Evolutionary conservation across 2,797 vertebrate genomes (phyloP).

Genomic region (Thunnus albacares): DNA sequence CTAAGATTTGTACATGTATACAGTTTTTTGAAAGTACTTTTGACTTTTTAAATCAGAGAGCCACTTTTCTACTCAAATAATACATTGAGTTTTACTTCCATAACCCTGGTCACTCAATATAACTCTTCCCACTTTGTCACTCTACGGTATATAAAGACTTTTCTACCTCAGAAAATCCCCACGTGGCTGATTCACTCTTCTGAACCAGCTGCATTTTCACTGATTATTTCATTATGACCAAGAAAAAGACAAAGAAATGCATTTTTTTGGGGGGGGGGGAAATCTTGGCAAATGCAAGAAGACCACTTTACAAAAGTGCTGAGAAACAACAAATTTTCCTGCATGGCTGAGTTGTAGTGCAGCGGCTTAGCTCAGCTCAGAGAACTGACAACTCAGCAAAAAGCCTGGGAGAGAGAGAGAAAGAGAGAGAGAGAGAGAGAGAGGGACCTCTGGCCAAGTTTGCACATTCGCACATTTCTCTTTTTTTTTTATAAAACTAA

Average conservation of each 20-base stretch:
- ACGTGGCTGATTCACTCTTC: neutral
- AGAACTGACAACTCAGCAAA: slow-evolving; percentile 80
- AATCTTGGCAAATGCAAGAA: slow-evolving; percentile 54
- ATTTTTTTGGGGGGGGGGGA: slow-evolving; percentile 4
- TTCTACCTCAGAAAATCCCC: slow-evolving; percentile 5
- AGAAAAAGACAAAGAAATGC: slow-evolving; percentile 29
- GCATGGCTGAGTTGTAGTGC: slow-evolving; percentile 55
- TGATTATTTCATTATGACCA: slow-evolving; percentile 3
- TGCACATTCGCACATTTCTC: slow-evolving; percentile 65
- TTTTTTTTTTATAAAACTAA: slow-evolving; percentile 60
- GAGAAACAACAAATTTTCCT: slow-evolving; percentile 73
- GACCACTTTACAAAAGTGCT: slow-evolving; percentile 76
- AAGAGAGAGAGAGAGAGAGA: slow-evolving; percentile 37
- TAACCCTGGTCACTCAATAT: slow-evolving; percentile 1
- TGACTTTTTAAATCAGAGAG: neutral
- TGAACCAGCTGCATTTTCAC: slow-evolving; percentile 33
- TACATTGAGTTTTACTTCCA: neutral
- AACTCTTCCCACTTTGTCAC: neutral
- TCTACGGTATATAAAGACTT: neutral
- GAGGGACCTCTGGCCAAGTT: slow-evolving; percentile 60
- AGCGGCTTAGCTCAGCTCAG: slow-evolving; percentile 73
- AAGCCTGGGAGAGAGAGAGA: slow-evolving; percentile 48
- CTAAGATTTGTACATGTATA: neutral
- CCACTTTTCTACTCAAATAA: slow-evolving; percentile 1
- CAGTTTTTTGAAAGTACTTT: neutral